Base-by-base conservation (phyloP, 2,888 invertebrate species). In the Pollenia amentaria region DNA sequence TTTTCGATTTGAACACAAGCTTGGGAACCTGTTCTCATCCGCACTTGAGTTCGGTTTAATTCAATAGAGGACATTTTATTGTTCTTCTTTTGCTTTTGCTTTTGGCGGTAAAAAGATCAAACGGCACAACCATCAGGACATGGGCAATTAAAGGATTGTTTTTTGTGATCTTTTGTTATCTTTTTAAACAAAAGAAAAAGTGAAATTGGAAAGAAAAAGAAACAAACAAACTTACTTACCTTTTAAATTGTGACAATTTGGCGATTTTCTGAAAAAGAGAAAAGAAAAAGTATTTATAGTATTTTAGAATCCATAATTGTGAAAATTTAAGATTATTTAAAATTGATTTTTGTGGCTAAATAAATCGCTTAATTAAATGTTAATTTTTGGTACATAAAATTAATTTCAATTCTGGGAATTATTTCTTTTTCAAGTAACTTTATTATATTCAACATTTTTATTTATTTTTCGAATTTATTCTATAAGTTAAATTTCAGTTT, bases 91-190 rank as follows among this genome's bases (percentile, higher is more conserved):
- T 67, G 65, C n/a, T n/a, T n/a, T n/a, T n/a, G n/a, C n/a, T n/a
- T n/a, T n/a, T n/a, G 44, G 55, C 84, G 84, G 64, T 42, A 75
- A 77, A 84, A 88, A 89, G 89, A 90, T 90, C 90, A 90, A 91
- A 85, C 89, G 88, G 85, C 81, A 90, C 90, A 90, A 90, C 90
- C 89, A 90, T 88, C 89, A 85, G 87, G 89, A 90, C 90, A 85
- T 87, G 87, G 89, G 89, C 90, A 91, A 91, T 91, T 91, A 91
- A 90, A 89, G 81, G 91, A 91, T 91, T 82, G 48, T 75, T 16
- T 78, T 79, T 84, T 77, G 64, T 75, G 64, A 73, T 53, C 21
- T 10, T 73, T 64, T 72, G 44, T 67, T 67, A 16, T 29, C 29
- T 57, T 29, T 29, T 18, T n/a, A 42, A 51, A 18, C 18, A 44